These are phyloP conservation scores for Aix galericulata DNA, from an alignment of 2,113 vertebrate genomes.

Conservation along the genomic window DNA sequence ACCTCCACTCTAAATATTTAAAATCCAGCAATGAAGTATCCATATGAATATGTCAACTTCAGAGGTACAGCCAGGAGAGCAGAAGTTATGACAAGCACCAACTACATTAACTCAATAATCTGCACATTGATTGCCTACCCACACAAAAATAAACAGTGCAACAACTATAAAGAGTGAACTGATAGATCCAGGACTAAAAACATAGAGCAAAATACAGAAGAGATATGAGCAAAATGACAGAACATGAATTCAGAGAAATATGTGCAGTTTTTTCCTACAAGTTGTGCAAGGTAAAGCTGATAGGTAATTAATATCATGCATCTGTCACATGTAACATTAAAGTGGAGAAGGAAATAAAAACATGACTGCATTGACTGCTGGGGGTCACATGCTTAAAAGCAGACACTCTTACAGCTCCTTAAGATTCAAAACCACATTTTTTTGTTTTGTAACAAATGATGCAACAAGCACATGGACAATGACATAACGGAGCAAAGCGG, in stretches of 20 bases:
- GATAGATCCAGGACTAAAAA: neutral
- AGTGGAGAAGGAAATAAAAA: neutral
- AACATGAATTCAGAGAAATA: neutral
- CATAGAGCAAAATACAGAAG: neutral
- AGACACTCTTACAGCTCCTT: neutral
- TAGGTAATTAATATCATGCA: fast-evolving
- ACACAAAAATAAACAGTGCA: neutral
- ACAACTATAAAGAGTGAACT: neutral
- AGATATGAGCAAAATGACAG: neutral
- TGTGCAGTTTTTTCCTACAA: neutral
- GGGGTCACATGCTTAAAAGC: neutral
- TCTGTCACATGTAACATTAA: neutral
- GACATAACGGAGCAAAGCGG: neutral
- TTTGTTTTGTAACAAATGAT: neutral
- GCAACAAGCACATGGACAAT: neutral
- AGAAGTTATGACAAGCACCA: neutral
- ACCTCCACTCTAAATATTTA: neutral
- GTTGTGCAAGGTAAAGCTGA: neutral
- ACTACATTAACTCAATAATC: neutral
- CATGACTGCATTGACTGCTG: neutral
- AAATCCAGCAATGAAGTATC: neutral
- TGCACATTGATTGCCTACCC: neutral
- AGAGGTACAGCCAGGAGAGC: neutral
- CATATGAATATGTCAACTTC: neutral
- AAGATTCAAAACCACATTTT: neutral